Evolutionary conservation across 2,113 vertebrate genomes (phyloP).

Genomic region (rat (Rattus norvegicus)): DNA sequence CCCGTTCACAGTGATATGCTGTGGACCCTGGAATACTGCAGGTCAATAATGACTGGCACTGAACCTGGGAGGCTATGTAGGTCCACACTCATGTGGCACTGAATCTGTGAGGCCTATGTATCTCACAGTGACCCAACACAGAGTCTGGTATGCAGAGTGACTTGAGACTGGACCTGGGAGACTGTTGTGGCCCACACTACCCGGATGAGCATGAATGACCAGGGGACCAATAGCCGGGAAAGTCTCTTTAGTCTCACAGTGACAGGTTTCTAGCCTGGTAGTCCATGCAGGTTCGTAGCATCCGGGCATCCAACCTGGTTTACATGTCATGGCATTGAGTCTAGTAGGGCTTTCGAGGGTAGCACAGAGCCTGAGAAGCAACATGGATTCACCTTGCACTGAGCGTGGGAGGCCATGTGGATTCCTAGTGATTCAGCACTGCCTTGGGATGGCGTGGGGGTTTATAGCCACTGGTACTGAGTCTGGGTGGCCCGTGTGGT

Average conservation of each 20-base stretch:
- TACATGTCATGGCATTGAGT: accelerated
- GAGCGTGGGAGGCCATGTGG: background rate
- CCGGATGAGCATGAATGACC: background rate
- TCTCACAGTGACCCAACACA: background rate
- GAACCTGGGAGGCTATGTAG: background rate
- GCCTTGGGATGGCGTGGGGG: background rate
- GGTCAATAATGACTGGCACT: too few species aligned
- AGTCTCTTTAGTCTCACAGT: background rate
- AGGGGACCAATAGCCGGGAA: background rate
- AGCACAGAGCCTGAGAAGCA: background rate
- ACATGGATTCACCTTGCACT: background rate
- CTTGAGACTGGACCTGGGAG: background rate
- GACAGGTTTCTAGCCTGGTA: background rate
- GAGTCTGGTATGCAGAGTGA: background rate
- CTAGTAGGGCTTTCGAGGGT: background rate
- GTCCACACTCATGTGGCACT: background rate
- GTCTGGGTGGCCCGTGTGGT: background rate
- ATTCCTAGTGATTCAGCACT: background rate
- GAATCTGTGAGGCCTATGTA: background rate
- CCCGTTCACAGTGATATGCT: background rate
- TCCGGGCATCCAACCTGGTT: background rate
- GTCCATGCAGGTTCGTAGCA: background rate
- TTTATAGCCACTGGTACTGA: background rate
- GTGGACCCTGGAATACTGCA: background rate
- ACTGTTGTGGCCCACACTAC: background rate